phyloP scores from a whole-genome alignment of 2,888 invertebrate species.

The Pimpla rufipes region DNA sequence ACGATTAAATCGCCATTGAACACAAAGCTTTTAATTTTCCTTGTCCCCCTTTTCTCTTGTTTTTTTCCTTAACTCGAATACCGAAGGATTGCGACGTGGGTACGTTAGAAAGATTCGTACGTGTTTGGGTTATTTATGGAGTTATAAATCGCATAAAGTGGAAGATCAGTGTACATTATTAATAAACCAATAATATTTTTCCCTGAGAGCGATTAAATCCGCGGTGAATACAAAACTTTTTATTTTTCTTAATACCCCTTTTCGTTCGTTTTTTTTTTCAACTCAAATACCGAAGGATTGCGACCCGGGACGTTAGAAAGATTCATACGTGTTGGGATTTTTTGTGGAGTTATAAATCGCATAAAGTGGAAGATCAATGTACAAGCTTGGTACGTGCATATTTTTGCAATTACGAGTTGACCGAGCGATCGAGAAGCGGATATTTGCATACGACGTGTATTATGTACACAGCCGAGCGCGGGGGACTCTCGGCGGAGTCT shows the following conservation, averaged over 20 bases:
- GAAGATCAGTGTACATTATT: no score
- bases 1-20: background rate
- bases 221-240: no score
- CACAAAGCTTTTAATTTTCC: background rate
- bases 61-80: background rate
- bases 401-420: conserved; percentile 12
- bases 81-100: no score
- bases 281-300: background rate
- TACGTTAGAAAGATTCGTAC: no score
- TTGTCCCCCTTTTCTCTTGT: no score
- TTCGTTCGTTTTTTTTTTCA: no score
- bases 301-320: background rate
- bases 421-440: conserved; percentile 21
- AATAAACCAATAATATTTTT: no score
- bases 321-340: background rate
- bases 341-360: conserved; percentile 15
- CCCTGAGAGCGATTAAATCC: no score
- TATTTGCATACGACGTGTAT: conserved; percentile 37
- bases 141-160: no score
- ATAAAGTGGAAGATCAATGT: conserved; percentile 28
- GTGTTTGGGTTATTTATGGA: no score
- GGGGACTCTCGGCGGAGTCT: background rate
- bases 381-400: conserved; percentile 18
- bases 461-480: conserved; percentile 12
- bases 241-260: no score